Evolutionary conservation across 2,113 vertebrate species (phyloP).

Genomic region (Gasterosteus aculeatus): DNA sequence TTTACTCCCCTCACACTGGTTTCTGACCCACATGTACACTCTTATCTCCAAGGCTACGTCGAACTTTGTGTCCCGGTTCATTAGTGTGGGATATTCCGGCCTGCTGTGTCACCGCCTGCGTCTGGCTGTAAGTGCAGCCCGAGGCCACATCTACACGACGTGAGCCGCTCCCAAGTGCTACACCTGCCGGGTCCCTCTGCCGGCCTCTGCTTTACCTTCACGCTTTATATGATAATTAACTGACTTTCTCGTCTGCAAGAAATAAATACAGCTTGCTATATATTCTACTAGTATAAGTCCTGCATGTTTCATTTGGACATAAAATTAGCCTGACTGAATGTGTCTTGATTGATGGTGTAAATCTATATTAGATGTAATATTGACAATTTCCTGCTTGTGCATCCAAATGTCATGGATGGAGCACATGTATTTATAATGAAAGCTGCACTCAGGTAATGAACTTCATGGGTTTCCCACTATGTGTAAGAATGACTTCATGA

Average conservation of each 20-base stretch:
- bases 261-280: too few species aligned
- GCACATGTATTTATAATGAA: conserved; percentile 11
- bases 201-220: too few species aligned
- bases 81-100: conserved; percentile 27
- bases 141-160: not conserved
- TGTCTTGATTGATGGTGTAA: not conserved
- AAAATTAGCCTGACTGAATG: not conserved
- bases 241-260: too few species aligned
- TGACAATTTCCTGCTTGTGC: conserved; percentile 8
- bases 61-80: conserved; percentile 42
- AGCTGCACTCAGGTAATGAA: conserved; percentile 28
- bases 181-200: too few species aligned
- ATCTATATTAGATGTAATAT: conserved; percentile 7
- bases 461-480: not conserved
- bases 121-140: not conserved
- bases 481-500: conserved; percentile 12
- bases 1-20: conserved; percentile 12
- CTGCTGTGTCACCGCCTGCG: not conserved
- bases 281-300: too few species aligned
- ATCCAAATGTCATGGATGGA: not conserved
- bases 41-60: conserved; percentile 44
- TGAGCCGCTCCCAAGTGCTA: not conserved
- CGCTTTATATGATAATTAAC: too few species aligned
- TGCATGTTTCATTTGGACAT: too few species aligned
- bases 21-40: conserved; percentile 30